Base-by-base conservation (phyloP, 2,797 vertebrate genomes). In the Eulemur albifrons region DNA sequence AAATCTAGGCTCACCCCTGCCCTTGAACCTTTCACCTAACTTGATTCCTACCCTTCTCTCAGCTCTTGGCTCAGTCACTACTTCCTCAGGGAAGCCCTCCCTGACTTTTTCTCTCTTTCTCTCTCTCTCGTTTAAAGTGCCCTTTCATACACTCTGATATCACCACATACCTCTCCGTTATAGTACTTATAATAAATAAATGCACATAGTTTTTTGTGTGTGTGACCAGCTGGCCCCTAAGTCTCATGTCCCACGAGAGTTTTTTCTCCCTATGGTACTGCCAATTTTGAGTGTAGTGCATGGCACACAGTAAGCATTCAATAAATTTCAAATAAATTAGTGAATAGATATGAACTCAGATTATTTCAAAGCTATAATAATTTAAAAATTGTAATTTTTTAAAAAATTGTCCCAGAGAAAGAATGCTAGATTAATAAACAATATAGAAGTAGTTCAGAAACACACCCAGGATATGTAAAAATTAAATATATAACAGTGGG, bases 371-470 rank as follows among this genome's bases (percentile, higher is more conserved):
- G 54, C n/a, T 80, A 12, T 18, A 94, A 88, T 69, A 70, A 93
- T 20, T 72, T 85, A 43, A 79, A 72, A 50, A 79, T 17, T 38
- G 23, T 21, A 69, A 86, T n/a, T 59, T 57, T 52, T 20, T 2
- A 15, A 77, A 87, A 88, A 80, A 52, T 1, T 94, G 57, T 73
- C n/a, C 72, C 63, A 61, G 52, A 95, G 94, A 92, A 93, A 52
- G n/a, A 92, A 97, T 70, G 52, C 13, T 45, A 93, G 63, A 80
- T 25, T 59, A 90, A 96, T 52, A 95, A 93, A 94, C 10, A 90
- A n/a, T 59, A 67, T 2, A 88, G 43, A 75, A 76, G 81, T 88
- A 63, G 18, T 77, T 93, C 54, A 89, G 43, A 88, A 95, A 85
- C 21, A 83, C 5, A 89, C 17, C 30, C 6, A 84, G 20, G 25